Percentiles rank a stretch among this genome's conserved stretches.
Evolutionary conservation across 2,888 invertebrate species (phyloP).

Genomic region (Dicycla oo): DNA sequence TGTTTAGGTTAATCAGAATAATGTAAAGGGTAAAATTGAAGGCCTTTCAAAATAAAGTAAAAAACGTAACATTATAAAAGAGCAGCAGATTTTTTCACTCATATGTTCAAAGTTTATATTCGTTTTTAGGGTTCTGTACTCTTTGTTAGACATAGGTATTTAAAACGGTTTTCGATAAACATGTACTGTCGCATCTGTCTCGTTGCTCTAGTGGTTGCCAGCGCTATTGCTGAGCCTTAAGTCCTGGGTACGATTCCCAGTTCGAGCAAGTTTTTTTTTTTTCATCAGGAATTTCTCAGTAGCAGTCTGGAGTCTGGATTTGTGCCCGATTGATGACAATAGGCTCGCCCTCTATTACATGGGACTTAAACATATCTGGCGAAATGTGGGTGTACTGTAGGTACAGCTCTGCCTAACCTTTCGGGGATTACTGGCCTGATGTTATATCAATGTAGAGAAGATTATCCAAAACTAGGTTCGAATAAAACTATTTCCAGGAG

Average conservation of each 20-base stretch:
- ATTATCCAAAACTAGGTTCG: neutral
- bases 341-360: neutral
- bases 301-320: neutral
- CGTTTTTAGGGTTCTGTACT: slow-evolving; percentile 45
- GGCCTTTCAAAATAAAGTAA: slow-evolving; percentile 66
- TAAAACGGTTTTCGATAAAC: neutral
- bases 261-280: neutral
- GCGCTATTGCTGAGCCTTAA: neutral
- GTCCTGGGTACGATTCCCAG: neutral
- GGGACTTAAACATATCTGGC: neutral
- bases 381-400: neutral
- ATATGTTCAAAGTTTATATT: slow-evolving; percentile 8
- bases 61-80: slow-evolving; percentile 54
- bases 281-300: neutral
- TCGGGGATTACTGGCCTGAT: neutral
- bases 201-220: neutral
- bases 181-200: neutral
- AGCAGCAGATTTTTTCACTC: slow-evolving; percentile 24
- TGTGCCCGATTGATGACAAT: neutral
- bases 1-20: slow-evolving; percentile 76
- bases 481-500: neutral
- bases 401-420: neutral
- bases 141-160: neutral
- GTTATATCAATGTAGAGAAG: neutral
- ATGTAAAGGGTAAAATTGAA: slow-evolving; percentile 71